Base-by-base conservation (phyloP, 2,888 invertebrate species). In the Belgica antarctica region DNA sequence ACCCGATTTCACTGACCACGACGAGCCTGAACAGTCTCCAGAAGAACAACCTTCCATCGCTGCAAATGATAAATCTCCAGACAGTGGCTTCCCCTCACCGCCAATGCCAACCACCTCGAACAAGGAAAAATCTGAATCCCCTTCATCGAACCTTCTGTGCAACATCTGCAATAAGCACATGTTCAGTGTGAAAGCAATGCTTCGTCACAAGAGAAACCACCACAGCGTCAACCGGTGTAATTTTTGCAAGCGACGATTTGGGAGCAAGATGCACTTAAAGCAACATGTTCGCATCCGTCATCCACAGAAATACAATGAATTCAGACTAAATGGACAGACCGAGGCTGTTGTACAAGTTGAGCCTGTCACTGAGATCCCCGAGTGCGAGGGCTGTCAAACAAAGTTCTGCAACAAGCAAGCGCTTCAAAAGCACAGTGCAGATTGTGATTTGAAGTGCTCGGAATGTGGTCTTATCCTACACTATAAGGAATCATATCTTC, bases 381-480 rank as follows among this genome's bases (percentile, higher is more conserved):
- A 68, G n/a, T 68, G 68, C 24, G 17, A 25, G 7, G 24, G 12
- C 0, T 57, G 68, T 15, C 12, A 10, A 17, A 2, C 24, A 1
- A 57, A 31, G 15, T 57, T 68, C 17, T 1, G 2, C 1, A 19
- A 22, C 28, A 57, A 34, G 22, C 8, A 24, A 28, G 25, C 68
- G 3, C 31, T 68, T 1, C 19, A 47, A 1, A 12, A 15, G 3
- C 65, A 65, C 25, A 46, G 47, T 41, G 36, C 65, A n/a, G 24
- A 65, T 10, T 65, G 65, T 12, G 65, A 65, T 5, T 15, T 17
- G 15, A 65, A 27, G 2, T 65, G 65, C n/a, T 17, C 47, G 1
- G 47, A 65, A 17, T 65, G 65, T 41, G 25, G n/a, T 2, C 8
- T 65, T n/a, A 68, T 52, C 28, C n/a, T 68, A 31, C 31, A 19